Base-by-base conservation (phyloP, 1,140 invertebrate species). In the Andricus grossulariae region DNA sequence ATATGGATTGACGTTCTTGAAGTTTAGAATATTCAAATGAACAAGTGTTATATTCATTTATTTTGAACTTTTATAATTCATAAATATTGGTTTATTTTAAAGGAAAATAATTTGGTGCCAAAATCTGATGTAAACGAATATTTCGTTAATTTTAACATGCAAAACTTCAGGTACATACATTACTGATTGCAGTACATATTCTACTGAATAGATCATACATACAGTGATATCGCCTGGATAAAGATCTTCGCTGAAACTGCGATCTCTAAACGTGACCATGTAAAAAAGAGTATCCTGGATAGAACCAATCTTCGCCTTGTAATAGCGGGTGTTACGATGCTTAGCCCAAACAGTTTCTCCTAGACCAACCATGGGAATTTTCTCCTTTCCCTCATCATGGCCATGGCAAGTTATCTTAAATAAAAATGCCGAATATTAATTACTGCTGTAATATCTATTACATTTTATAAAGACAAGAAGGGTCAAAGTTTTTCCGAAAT, bases 191-290 rank as follows among this genome's bases (percentile, higher is more conserved):
- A 45, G 0, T n/a, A n/a, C n/a, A n/a, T 45, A 45, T 45, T 45
- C 0, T 45, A 45, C 8, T 8, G 10, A 45, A 45, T 45, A 45
- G 10, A 45, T 45, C 39, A 76, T 75, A 86, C 85, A 86, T 79
- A 92, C 92, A 32, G 84, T 85, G 75, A 94, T 90, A 86, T 93
- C 92, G 57, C 92, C 88, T 50, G 93, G 93, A 75, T 90, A 92
- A 4, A 94, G 83, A 88, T 95, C 93, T 72, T 94, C 92, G 70
- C 93, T 93, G 79, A 93, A 94, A 57, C 94, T 95, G 6, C 93
- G 91, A 86, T 95, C 95, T 54, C 92, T 91, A 86, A 95, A 95
- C 32, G 93, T 93, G 4, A 95, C 93, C 83, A 92, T 92, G 81
- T 93, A 94, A 80, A 93, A 93, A 39, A 91, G 85, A 39, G 92